Evolutionary conservation across 2,797 vertebrate genomes (phyloP).

Genomic region (Babyrousa celebensis): DNA sequence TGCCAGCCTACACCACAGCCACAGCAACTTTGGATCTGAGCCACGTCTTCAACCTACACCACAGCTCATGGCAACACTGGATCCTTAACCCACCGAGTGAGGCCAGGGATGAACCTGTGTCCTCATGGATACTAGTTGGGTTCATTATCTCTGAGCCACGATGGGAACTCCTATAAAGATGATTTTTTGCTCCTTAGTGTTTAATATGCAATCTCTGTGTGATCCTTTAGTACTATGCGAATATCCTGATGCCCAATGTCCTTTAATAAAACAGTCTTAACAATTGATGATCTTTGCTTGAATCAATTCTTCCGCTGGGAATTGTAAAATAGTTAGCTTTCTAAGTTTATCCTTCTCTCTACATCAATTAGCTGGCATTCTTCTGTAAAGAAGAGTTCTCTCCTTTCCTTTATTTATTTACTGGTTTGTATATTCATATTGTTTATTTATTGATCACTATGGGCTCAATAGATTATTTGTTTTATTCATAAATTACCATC

Average conservation of each 20-base stretch:
- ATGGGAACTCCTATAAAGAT: background rate
- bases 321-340: background rate
- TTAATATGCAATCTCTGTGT: background rate
- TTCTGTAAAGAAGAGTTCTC: background rate
- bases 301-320: background rate
- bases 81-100: too few relatives aligned
- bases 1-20: too few relatives aligned
- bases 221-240: background rate
- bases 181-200: background rate
- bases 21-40: too few relatives aligned
- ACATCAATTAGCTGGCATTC: background rate
- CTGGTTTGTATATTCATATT: background rate
- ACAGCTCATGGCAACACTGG: too few relatives aligned
- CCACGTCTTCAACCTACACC: too few relatives aligned
- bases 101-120: too few relatives aligned
- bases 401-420: background rate
- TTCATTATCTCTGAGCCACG: too few relatives aligned
- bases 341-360: background rate
- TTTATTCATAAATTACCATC: background rate
- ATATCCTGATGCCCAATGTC: background rate
- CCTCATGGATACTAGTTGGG: too few relatives aligned
- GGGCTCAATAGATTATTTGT: background rate
- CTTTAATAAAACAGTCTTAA: background rate
- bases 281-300: background rate
- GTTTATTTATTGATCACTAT: background rate